Percentiles rank a stretch among this genome's conserved stretches.
Evolutionary conservation across 64 coral and sea anemone species (phyloP).

Genomic region (Porites australiensis): DNA sequence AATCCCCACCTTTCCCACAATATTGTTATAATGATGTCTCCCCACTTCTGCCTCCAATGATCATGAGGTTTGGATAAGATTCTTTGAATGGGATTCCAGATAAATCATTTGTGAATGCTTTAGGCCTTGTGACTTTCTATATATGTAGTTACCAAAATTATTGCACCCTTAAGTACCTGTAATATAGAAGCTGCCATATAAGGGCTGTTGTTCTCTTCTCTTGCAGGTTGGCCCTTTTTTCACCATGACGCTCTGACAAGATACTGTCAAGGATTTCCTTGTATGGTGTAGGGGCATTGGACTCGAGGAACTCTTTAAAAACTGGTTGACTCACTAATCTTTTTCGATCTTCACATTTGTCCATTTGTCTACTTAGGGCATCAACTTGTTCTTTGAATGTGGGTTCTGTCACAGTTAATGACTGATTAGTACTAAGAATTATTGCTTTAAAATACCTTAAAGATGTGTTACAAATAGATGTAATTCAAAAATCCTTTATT

Average conservation of each 20-base stretch:
- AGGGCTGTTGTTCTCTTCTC: conserved; percentile 83
- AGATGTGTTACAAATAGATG: too few species aligned
- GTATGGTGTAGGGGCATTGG: conserved; percentile 32
- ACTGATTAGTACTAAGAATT: background rate
- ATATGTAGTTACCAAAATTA: background rate
- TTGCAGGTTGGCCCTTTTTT: conserved; percentile 63
- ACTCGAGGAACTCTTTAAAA: conserved; percentile 24
- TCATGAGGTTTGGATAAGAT: background rate
- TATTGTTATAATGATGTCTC: background rate
- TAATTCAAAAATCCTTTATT: too few species aligned
- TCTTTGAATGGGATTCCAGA: background rate
- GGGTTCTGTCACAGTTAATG: conserved; percentile 13
- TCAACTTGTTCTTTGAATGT: conserved; percentile 8
- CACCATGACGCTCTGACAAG: conserved; percentile 58
- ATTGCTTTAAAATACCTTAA: background rate
- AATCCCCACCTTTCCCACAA: too few species aligned
- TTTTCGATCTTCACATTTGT: conserved; percentile 31
- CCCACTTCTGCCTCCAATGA: background rate
- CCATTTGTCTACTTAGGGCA: conserved; percentile 17
- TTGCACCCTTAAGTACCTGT: conserved; percentile 41
- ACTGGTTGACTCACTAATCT: conserved; percentile 3
- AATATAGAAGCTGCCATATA: conserved; percentile 66
- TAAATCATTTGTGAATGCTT: background rate
- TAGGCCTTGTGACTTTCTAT: background rate
- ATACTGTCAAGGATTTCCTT: conserved; percentile 61